phyloP scores from a whole-genome alignment of 1,140 invertebrate species.

The Zaprionus kolodkinae region DNA sequence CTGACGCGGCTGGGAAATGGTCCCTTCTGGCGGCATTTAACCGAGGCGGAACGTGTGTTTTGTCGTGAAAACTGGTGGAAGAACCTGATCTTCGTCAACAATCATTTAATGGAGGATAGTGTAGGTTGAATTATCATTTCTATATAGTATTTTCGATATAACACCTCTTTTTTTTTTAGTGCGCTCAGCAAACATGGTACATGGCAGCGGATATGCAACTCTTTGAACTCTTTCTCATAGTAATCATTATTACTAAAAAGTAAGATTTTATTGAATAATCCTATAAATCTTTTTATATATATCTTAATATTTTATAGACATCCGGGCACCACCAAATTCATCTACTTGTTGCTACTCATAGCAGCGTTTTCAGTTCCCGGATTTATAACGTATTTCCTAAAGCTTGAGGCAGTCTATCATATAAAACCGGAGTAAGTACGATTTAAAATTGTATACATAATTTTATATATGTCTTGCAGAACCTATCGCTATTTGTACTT shows the following conservation, averaged over 20 bases:
- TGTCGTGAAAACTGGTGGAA: conserved; percentile 89
- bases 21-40: conserved; percentile 85
- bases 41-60: conserved; percentile 84
- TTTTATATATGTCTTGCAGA: conserved; percentile 35
- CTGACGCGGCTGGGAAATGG: conserved; percentile 84
- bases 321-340: conserved; percentile 62
- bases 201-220: conserved; percentile 90
- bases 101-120: conserved; percentile 84
- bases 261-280: not conserved
- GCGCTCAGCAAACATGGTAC: conserved; percentile 90
- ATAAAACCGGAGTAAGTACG: conserved; percentile 85
- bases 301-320: conserved; percentile 59
- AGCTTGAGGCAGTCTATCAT: conserved; percentile 84
- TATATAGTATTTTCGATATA: not conserved
- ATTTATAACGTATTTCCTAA: conserved; percentile 83
- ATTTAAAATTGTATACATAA: not conserved
- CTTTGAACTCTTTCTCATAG: conserved; percentile 86
- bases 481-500: conserved; percentile 75
- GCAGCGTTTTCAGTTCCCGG: conserved; percentile 84
- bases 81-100: conserved; percentile 88
- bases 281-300: too few relatives aligned
- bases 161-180: conserved; percentile 82
- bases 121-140: conserved; percentile 35
- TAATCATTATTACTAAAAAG: conserved; percentile 83
- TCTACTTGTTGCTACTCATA: conserved; percentile 61